Base-by-base conservation (phyloP, 2,888 invertebrate species). In the Liodrosophila aerea region DNA sequence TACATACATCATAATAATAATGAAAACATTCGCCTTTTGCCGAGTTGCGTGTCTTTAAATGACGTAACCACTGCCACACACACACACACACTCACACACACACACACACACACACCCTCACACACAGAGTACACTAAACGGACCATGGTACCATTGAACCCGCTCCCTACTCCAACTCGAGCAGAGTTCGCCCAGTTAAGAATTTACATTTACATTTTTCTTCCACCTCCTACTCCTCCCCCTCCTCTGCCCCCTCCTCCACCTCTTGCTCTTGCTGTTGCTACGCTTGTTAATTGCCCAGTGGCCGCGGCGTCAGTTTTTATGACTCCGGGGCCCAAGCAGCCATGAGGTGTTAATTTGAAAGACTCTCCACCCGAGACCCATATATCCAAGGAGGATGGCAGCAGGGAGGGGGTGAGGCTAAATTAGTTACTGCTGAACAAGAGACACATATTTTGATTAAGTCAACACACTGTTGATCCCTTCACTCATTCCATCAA, bases 41-140 rank as follows among this genome's bases (percentile, higher is more conserved):
- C 50, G 44, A 77, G 73, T 80, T 80, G 85, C 80, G 85, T 80
- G 85, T 85, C 80, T 69, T 64, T 46, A 64, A 78, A 80, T 80
- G 80, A 80, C 80, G 80, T 85, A 80, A 80, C 82, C 82, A 37
- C 37, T 45, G 45, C 34, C 53, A 39, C 34, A 54, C 46, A 56
- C 61, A 51, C 37, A 16, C 16, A 34, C 15, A 8, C 33, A 33
- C 12, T 11, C 41, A 30, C 9, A 11, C 27, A 27, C 29, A 39
- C 39, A 22, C n/a, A n/a, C 18, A 27, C 22, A 27, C 18, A 18
- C 18, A 13, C 40, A 40, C n/a, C 4, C 4, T 9, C 11, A 41
- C n/a, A 15, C 15, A 30, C 5, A 7, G 11, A n/a, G n/a, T 9
- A 12, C 16, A 11, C 40, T 41, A 50, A 60, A 64, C 56, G 44